Base-by-base conservation (phyloP, 2,797 vertebrate genomes). In the Scarus forsteni region DNA sequence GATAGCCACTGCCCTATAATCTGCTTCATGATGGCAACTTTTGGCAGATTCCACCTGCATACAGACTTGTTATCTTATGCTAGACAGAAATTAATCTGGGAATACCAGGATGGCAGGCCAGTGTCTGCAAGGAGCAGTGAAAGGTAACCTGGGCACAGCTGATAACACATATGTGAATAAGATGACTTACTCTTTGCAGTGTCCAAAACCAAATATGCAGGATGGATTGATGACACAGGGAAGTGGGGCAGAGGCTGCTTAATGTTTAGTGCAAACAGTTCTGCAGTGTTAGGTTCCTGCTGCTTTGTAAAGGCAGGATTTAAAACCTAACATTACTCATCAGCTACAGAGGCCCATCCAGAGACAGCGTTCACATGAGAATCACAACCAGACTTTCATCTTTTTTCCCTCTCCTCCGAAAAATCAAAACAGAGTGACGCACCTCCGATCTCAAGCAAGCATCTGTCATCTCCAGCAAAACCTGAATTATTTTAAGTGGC, bases 401-500 rank as follows among this genome's bases (percentile, higher is more conserved):
- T 73, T 19, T 66, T 18, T 60, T 59, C 38, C 13, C 27, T 27
- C 27, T 4, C 2, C 27, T 27, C 27, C 12, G 9, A 58, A 77
- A 70, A 65, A 59, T 49, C 46, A 36, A 66, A 79, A 77, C 64
- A 65, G 60, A 60, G 38, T 57, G 40, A 49, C 40, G 13, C 42
- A 42, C 63, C 71, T n/a, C 57, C 36, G n/a, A 45, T 53, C 50
- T 40, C 16, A 3, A 66, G 38, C 54, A 39, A 54, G 60, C 60
- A 45, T 35, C 68, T 62, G 67, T 62, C 80, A 52, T 65, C 43
- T 43, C 62, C 39, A 52, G 70, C 43, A 74, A 44, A 72, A 77
- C 54, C 66, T 53, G 36, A 80, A 75, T 77, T 85, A 74, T 61
- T 10, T 60, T 65, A 73, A 76, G 73, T 83, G 71, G 65, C 69